These are phyloP conservation scores for Melolontha melolontha DNA, from an alignment of 2,888 invertebrate genomes.

Conservation along the genomic window DNA sequence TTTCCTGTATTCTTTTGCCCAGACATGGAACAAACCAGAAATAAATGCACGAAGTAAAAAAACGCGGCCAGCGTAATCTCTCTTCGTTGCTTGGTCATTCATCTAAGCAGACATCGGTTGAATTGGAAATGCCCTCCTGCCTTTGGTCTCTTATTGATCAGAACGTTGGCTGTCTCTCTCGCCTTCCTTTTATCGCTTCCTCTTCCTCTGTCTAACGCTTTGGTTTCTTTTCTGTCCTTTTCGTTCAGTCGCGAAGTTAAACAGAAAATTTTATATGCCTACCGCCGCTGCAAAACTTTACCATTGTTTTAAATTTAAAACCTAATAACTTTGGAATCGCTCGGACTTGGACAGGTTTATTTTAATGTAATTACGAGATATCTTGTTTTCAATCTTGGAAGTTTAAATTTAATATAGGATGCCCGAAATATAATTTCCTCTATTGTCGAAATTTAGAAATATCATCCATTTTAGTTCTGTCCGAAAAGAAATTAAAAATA, in stretches of 20 bases:
- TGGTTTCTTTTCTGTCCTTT: neutral
- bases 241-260: constrained; percentile 14
- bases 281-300: constrained; percentile 11
- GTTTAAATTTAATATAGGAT: constrained; percentile 16
- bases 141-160: constrained; percentile 37
- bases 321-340: constrained; percentile 22
- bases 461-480: too few species aligned
- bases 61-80: constrained; percentile 54
- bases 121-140: constrained; percentile 54
- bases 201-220: neutral
- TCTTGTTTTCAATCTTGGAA: constrained; percentile 5
- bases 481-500: too few species aligned
- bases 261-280: constrained; percentile 29
- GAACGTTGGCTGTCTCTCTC: neutral
- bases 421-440: too few species aligned
- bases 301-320: constrained; percentile 33
- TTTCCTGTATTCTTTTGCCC: constrained; percentile 5
- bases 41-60: constrained; percentile 57
- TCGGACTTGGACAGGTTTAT: constrained; percentile 25
- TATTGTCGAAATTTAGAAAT: too few species aligned
- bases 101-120: constrained; percentile 57
- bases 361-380: constrained; percentile 29
- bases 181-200: constrained; percentile 4
- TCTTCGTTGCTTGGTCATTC: constrained; percentile 57
- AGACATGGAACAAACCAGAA: constrained; percentile 52